A percentile compares a stretch with the other conserved stretches of the same genome.
Evolutionary conservation across 2,888 invertebrate genomes (phyloP).

Genomic region (Lasioglossum villosulum): DNA sequence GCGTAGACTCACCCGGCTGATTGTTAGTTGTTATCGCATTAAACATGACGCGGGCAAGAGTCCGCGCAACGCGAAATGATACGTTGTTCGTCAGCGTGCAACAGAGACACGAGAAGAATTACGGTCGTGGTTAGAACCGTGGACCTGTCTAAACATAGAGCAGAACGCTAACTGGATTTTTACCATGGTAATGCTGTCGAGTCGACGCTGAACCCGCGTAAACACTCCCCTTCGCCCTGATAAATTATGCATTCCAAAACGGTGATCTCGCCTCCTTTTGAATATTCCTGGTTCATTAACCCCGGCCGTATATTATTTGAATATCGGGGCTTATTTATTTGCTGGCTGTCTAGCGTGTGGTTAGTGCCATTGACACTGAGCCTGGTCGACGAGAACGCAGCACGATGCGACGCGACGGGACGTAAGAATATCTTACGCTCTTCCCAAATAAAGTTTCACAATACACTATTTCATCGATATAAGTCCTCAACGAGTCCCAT

Average conservation of each 20-base stretch:
- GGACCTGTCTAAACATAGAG: conserved; percentile 45
- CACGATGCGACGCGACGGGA: no score
- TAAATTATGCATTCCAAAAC: conserved; percentile 49
- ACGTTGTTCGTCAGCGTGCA: conserved; percentile 37
- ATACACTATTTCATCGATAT: no score
- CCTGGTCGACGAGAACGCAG: neutral
- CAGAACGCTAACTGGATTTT: conserved; percentile 44
- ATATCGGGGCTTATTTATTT: neutral
- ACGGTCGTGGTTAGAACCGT: conserved; percentile 21
- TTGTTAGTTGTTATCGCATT: conserved; percentile 57
- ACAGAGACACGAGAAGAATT: conserved; percentile 50
- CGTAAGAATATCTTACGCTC: neutral
- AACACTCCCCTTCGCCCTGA: conserved; percentile 25
- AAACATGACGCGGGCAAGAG: conserved; percentile 40
- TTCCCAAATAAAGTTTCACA: neutral
- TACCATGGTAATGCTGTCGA: conserved; percentile 34
- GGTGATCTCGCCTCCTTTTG: neutral
- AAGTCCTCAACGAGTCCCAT: no score
- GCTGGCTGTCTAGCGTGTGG: neutral
- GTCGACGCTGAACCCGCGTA: conserved; percentile 29
- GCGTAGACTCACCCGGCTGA: conserved; percentile 39
- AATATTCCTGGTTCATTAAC: conserved; percentile 39
- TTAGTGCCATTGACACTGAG: conserved; percentile 2
- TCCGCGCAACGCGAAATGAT: conserved; percentile 46
- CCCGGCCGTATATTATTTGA: neutral